Evolutionary conservation across 2,888 invertebrate genomes (phyloP).

Genomic region (Hemicrepidius hirtus): DNA sequence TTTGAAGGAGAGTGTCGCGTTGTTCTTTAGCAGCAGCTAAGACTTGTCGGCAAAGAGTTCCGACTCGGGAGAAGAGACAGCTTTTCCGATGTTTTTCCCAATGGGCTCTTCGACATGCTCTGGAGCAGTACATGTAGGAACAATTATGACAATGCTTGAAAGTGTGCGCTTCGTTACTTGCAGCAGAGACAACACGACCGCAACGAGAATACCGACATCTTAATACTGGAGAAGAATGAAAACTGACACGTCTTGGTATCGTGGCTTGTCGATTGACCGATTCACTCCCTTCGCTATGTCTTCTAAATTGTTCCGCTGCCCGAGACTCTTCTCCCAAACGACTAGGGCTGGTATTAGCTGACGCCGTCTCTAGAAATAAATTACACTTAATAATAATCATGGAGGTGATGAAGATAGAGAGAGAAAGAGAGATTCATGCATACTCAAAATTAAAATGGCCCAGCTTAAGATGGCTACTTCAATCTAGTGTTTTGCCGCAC

Average conservation of each 20-base stretch:
- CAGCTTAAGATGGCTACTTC: not conserved
- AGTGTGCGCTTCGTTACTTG: slow-evolving; percentile 85
- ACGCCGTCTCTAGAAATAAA: slow-evolving; percentile 70
- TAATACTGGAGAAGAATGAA: slow-evolving; percentile 75
- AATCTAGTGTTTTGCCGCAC: too few relatives aligned
- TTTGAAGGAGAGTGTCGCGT: slow-evolving; percentile 81
- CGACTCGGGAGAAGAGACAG: slow-evolving; percentile 93
- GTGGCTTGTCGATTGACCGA: slow-evolving; percentile 64
- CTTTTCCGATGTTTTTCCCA: slow-evolving; percentile 95
- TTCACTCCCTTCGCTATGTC: slow-evolving; percentile 80
- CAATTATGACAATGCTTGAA: slow-evolving; percentile 97
- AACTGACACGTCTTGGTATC: slow-evolving; percentile 76
- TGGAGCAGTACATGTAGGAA: slow-evolving; percentile 94
- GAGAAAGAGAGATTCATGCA: slow-evolving; percentile 9
- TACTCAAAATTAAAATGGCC: not conserved
- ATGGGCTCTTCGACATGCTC: slow-evolving; percentile 91
- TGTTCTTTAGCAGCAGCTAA: slow-evolving; percentile 88
- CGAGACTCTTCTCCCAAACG: slow-evolving; percentile 60
- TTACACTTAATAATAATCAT: slow-evolving; percentile 58
- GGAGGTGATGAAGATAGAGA: not conserved
- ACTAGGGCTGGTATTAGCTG: slow-evolving; percentile 72
- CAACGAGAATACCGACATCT: slow-evolving; percentile 57
- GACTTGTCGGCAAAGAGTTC: slow-evolving; percentile 90
- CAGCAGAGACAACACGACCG: slow-evolving; percentile 53
- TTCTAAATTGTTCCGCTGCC: slow-evolving; percentile 71